Percentiles rank a stretch among this genome's conserved stretches.
Evolutionary conservation across 37 sponge, comb jelly and placozoan species (phyloP).

Genomic region (Beroe forskalii): DNA sequence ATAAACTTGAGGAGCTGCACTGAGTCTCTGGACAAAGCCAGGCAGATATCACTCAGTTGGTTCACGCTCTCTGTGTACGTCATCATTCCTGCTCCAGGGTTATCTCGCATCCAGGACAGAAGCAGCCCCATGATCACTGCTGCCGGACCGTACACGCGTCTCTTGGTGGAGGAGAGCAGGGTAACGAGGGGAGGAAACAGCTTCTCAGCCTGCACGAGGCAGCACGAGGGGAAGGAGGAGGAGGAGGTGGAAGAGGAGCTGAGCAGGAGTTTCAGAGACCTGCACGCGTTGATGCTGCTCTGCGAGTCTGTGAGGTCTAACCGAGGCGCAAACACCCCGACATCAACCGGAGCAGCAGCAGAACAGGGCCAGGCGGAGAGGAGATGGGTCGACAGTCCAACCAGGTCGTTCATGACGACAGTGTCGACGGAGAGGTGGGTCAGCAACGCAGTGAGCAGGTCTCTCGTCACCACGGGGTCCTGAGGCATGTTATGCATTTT

Average conservation of each 20-base stretch:
- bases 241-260: too few relatives aligned
- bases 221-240: not conserved
- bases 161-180: not conserved
- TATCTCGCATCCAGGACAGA: not conserved
- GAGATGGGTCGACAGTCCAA: slow-evolving; percentile 15
- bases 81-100: not conserved
- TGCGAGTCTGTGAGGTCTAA: not conserved
- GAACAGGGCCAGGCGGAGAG: slow-evolving; percentile 1
- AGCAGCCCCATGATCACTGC: slow-evolving; percentile 8
- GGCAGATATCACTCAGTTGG: not conserved
- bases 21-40: slow-evolving; percentile 3
- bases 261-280: slow-evolving; percentile 42
- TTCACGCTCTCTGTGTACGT: slow-evolving; percentile 8
- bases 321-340: not conserved
- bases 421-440: not conserved
- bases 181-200: not conserved
- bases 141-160: slow-evolving; percentile 17
- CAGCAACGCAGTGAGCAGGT: not conserved
- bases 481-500: too few relatives aligned
- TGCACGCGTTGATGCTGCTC: not conserved
- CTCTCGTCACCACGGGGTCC: not conserved
- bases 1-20: slow-evolving; percentile 43
- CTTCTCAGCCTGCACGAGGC: not conserved
- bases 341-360: not conserved
- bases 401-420: not conserved